Conservation (phyloP, 1,140 invertebrate genomes). For the Tetramorium parvispinum region DNA sequence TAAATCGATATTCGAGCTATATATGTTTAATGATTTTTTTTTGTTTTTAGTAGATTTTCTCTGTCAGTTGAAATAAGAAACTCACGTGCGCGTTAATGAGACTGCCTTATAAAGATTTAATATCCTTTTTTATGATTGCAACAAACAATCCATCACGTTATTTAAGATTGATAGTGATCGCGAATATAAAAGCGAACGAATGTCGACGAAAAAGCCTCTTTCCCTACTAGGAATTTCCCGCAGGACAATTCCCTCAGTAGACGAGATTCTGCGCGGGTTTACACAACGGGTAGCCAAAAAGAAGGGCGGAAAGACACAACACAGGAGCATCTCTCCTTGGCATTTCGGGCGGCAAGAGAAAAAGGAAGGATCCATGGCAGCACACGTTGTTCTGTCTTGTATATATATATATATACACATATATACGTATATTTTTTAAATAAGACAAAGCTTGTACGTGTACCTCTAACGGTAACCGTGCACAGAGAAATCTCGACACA, state of each 20-base stretch:
- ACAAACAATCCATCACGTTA: slow-evolving; percentile 27
- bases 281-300: slow-evolving; percentile 70
- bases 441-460: slow-evolving; percentile 61
- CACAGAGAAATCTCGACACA: slow-evolving; percentile 50
- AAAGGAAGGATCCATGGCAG: slow-evolving; percentile 78
- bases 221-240: slow-evolving; percentile 75
- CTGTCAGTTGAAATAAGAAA: not conserved
- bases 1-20: not conserved
- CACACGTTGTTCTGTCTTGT: slow-evolving; percentile 74
- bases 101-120: not conserved
- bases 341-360: slow-evolving; percentile 77
- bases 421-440: slow-evolving; percentile 58
- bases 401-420: slow-evolving; percentile 58
- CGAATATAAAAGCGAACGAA: slow-evolving; percentile 64
- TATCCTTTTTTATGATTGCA: slow-evolving; percentile 5
- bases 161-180: slow-evolving; percentile 52
- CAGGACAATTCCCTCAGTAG: slow-evolving; percentile 78
- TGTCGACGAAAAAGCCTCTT: slow-evolving; percentile 78
- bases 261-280: slow-evolving; percentile 76
- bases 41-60: not conserved
- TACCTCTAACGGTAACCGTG: slow-evolving; percentile 59
- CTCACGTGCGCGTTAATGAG: not conserved
- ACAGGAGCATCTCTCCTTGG: slow-evolving; percentile 76
- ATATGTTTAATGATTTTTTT: not conserved
- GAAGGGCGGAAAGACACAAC: slow-evolving; percentile 72